These are phyloP conservation scores for Spheniscus humboldti DNA, from an alignment of 2,797 vertebrate species.

Conservation along the genomic window DNA sequence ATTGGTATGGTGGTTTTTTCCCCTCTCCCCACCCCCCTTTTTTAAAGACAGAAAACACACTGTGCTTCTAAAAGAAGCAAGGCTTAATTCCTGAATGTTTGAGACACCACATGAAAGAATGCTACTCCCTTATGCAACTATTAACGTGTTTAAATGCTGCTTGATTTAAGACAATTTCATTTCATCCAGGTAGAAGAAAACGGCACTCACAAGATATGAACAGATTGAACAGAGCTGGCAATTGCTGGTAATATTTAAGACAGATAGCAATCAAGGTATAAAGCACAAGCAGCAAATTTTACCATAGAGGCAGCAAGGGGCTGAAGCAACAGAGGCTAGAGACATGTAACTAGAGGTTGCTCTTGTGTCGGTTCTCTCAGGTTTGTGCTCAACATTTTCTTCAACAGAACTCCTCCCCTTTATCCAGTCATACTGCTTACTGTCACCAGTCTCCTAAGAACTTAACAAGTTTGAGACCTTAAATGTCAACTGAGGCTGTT, in stretches of 20 bases:
- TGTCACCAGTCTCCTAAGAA: background rate
- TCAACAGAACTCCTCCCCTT: background rate
- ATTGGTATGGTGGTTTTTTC: background rate
- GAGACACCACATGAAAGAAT: background rate
- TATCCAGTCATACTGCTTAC: background rate
- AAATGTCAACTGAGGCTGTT: background rate
- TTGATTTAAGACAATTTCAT: background rate
- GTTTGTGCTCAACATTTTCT: background rate
- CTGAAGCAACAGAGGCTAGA: background rate
- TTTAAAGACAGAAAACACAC: background rate
- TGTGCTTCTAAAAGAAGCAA: background rate
- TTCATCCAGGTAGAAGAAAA: background rate
- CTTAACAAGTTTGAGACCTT: background rate
- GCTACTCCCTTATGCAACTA: background rate
- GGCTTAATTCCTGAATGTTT: background rate
- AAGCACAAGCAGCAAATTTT: background rate
- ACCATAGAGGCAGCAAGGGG: background rate
- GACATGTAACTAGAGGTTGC: background rate
- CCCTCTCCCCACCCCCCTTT: fast-evolving
- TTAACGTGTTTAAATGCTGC: background rate
- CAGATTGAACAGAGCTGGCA: background rate
- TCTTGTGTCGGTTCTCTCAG: background rate
- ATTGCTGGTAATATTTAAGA: background rate
- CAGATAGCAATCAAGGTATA: background rate
- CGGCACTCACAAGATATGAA: background rate